Evolutionary conservation across 2,888 invertebrate genomes (phyloP), one percentile per base, ranked within the genome.

Genomic region (Lysandra bellargus): DNA sequence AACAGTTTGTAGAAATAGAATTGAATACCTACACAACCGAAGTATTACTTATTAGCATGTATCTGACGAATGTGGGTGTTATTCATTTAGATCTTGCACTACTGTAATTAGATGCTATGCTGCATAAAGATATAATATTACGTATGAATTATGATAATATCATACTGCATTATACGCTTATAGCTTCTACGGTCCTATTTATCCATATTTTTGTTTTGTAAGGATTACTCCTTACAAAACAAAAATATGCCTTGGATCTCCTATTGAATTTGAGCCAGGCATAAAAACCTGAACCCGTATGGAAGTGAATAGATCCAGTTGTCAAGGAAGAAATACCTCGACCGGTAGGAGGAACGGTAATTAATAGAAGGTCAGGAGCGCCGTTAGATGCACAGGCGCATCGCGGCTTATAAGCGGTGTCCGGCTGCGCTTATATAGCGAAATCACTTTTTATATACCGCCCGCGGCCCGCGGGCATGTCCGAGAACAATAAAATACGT

Each of bases 331-430:
- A 84, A 82, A 84, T 84, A 83, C 84, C 85, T 53, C 78, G 82
- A 85, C 88, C 88, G 87, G 88, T 88, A 88, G 90, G 87, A 86
- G 87, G 85, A 91, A 91, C 91, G 91, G 92, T 92, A 92, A 92
- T 92, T 92, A 91, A 91, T 91, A 91, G 91, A 91, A 91, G 92
- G 92, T 91, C 91, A 89, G 86, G 83, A 84, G 86, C 86, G 87
- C 92, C 91, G 92, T 92, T 91, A 91, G 87, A 86, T 87, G 90
- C 89, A 88, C 88, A 82, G 83, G 89, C 91, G 88, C 92, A 89
- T 90, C 91, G 86, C 87, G 88, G 87, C 91, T 85, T 91, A 89
- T 91, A 91, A 86, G 82, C 85, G 87, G 86, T 85, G 90, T 90
- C 91, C 91, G 91, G 89, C 88, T 87, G 87, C 69, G 79, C 83